Conservation (phyloP, 1,140 invertebrate species). For the Lasaia peninsularis region DNA sequence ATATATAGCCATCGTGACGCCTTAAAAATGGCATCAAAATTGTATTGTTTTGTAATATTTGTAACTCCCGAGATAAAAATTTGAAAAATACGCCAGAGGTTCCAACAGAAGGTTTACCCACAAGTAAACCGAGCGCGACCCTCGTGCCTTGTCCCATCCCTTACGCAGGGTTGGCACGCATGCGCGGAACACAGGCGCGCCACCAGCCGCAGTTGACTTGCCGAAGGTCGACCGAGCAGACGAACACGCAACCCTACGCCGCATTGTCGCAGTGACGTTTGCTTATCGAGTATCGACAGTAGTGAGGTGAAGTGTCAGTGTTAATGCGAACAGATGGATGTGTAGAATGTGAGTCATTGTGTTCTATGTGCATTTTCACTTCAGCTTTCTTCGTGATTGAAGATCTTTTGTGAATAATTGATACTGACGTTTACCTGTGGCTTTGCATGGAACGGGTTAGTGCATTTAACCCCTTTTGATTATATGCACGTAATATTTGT, state of each 20-base stretch:
- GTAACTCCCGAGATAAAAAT: too few relatives aligned
- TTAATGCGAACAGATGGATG: slow-evolving; percentile 31
- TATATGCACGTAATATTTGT: too few relatives aligned
- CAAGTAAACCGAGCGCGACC: slow-evolving; percentile 2
- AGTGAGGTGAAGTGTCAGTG: slow-evolving; percentile 33
- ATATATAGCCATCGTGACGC: too few relatives aligned
- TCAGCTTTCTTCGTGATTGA: background rate
- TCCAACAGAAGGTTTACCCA: background rate
- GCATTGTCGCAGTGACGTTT: slow-evolving; percentile 47
- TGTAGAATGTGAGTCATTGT: slow-evolving; percentile 20
- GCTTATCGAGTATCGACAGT: slow-evolving; percentile 29
- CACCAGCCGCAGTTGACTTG: slow-evolving; percentile 52
- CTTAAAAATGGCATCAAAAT: background rate
- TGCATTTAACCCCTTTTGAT: too few relatives aligned
- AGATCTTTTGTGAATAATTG: background rate
- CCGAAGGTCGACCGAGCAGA: slow-evolving; percentile 33
- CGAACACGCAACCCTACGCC: slow-evolving; percentile 27
- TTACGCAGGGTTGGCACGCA: slow-evolving; percentile 45
- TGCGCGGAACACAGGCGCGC: slow-evolving; percentile 38
- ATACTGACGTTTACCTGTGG: too few relatives aligned
- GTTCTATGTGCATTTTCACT: background rate
- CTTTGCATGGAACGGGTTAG: too few relatives aligned
- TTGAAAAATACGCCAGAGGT: background rate
- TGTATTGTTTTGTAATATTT: too few relatives aligned
- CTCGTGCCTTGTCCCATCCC: slow-evolving; percentile 43